phyloP scores from a whole-genome alignment of 53 echinoderm and acorn worm species.

The Paelopatides confundens region DNA sequence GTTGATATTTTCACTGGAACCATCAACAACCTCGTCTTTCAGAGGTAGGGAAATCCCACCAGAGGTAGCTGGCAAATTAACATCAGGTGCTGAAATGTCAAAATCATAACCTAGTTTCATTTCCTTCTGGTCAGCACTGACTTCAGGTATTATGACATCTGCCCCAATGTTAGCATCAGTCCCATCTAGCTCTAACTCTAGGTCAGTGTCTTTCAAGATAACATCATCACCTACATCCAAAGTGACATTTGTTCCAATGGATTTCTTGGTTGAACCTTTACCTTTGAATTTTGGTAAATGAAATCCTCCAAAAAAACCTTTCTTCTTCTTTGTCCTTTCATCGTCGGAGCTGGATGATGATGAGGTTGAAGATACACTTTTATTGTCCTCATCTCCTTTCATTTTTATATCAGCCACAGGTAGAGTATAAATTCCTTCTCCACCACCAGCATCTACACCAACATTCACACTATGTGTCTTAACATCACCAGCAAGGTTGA shows the following conservation, averaged over 20 bases:
- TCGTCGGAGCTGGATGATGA: neutral
- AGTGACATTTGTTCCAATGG: conserved; percentile 1
- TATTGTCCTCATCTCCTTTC: neutral
- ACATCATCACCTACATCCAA: conserved; percentile 9
- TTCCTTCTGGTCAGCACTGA: conserved; percentile 52
- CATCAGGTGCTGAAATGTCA: conserved; percentile 17
- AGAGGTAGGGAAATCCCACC: neutral
- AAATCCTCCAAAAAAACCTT: conserved; percentile 67
- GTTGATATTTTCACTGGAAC: neutral
- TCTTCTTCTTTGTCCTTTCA: conserved; percentile 56
- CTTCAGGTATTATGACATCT: conserved; percentile 9
- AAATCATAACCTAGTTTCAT: conserved; percentile 60
- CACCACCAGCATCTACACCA: neutral
- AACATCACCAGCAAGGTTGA: neutral
- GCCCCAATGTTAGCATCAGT: conserved; percentile 43
- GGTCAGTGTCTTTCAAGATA: neutral
- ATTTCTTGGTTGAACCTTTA: conserved; percentile 38
- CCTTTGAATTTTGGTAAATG: conserved; percentile 67
- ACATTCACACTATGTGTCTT: neutral
- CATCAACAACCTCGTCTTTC: neutral
- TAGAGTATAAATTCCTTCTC: neutral
- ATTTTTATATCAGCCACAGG: neutral
- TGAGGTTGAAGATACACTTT: conserved; percentile 34
- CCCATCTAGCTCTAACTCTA: conserved; percentile 41
- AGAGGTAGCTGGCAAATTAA: neutral